Percentiles rank a stretch among this genome's conserved stretches.
Conservation (phyloP, 2,888 invertebrate species). For the Brachyptera putata region DNA sequence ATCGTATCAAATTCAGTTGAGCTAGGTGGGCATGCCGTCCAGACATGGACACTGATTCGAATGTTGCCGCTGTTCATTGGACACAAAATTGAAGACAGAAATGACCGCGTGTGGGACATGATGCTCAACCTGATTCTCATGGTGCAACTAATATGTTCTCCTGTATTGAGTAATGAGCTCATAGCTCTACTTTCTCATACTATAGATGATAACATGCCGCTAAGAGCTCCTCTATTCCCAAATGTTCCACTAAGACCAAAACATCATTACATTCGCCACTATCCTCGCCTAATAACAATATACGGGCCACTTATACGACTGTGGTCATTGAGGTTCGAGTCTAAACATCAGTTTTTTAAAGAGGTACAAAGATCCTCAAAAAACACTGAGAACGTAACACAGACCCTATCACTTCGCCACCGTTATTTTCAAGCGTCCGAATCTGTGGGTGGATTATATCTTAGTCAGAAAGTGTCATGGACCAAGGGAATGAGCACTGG, state of each 20-base stretch:
- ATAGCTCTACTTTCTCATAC: not conserved
- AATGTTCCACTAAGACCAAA: constrained; percentile 23
- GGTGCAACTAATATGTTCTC: not conserved
- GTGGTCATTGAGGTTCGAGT: not conserved
- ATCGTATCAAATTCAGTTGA: not conserved
- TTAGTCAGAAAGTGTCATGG: not conserved
- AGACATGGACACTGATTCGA: not conserved
- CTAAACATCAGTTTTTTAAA: not conserved
- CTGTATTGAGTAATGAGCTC: not conserved
- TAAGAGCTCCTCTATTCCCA: not conserved
- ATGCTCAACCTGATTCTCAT: not conserved
- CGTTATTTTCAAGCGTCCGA: not conserved
- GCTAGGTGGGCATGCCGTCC: not conserved
- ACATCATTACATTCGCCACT: constrained; percentile 25
- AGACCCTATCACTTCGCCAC: not conserved
- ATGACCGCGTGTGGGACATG: not conserved
- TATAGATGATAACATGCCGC: not conserved
- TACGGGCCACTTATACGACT: not conserved
- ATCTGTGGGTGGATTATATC: not conserved
- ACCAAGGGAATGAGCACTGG: not conserved
- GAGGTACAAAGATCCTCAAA: not conserved
- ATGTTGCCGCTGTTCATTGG: not conserved
- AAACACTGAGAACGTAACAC: not conserved
- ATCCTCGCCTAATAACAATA: not conserved
- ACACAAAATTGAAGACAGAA: not conserved